Conservation (phyloP, 2,888 invertebrate genomes). For the Tiliacea citrago region DNA sequence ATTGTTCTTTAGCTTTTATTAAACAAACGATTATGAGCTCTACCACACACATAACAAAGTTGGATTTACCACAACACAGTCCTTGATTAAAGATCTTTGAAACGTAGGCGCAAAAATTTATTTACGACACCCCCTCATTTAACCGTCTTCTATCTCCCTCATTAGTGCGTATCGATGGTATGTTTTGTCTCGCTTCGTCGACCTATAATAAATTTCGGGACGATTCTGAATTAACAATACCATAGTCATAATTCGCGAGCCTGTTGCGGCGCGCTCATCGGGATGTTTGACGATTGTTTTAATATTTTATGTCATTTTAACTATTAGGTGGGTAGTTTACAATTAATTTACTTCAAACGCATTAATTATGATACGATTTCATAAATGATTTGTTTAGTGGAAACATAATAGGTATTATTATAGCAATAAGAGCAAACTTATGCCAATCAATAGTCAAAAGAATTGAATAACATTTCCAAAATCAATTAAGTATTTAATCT, state of each 20-base stretch:
- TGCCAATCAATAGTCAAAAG: not conserved
- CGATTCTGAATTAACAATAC: slow-evolving; percentile 85
- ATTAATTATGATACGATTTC: not conserved
- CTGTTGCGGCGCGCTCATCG: slow-evolving; percentile 79
- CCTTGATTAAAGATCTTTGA: slow-evolving; percentile 79
- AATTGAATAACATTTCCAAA: not conserved
- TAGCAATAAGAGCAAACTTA: not conserved
- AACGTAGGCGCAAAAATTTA: slow-evolving; percentile 82
- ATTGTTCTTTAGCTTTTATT: slow-evolving; percentile 74
- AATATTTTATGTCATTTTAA: slow-evolving; percentile 68
- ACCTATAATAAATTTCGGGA: slow-evolving; percentile 84
- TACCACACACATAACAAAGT: slow-evolving; percentile 57
- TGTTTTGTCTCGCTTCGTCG: slow-evolving; percentile 74
- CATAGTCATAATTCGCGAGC: slow-evolving; percentile 83
- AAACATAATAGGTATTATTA: not conserved
- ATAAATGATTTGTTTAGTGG: not conserved
- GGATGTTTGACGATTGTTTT: slow-evolving; percentile 75
- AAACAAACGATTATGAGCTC: slow-evolving; percentile 65
- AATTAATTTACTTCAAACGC: slow-evolving; percentile 17
- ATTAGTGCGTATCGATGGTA: slow-evolving; percentile 61
- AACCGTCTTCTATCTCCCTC: slow-evolving; percentile 78
- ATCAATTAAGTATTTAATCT: not conserved
- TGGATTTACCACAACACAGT: slow-evolving; percentile 55
- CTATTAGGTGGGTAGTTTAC: slow-evolving; percentile 55
- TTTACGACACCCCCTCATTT: slow-evolving; percentile 87